Base-by-base conservation (phyloP, 2,888 invertebrate species). In the Pecten maximus region DNA sequence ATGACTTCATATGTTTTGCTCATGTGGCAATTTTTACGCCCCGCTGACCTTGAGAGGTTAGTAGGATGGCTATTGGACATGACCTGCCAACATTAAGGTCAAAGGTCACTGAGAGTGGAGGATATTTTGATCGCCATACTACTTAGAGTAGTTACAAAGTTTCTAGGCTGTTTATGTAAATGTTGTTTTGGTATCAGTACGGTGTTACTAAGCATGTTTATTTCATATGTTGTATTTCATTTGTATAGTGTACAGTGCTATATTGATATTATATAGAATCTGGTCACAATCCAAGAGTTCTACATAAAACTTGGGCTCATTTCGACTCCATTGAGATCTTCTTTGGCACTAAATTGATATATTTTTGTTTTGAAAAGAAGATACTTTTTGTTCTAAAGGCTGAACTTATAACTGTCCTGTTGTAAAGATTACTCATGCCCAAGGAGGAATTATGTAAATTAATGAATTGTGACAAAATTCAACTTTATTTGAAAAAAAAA, bases 1-100 rank as follows among this genome's bases (percentile, higher is more conserved):
- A 74, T 74, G 74, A 74, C 74, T 74, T 74, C 74, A 74, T 74
- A 74, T 74, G 74, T 74, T 74, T 74, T 74, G 74, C 74, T 74
- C 74, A 74, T 74, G 74, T 74, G 74, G 16, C 74, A 2, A 74
- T 28, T 54, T 54, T 74, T 74, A 74, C 74, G 12, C 35, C 16
- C 10, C 15, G 23, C 2, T 74, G 74, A 74, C 74, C 74, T 74
- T 35, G 6, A 74, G 35, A 74, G 74, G 74, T 74, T 1, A 23
- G 74, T 28, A 74, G 74, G 60, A 54, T 19, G 19, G 54, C 23
- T 23, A 54, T 54, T 54, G 19, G 54, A 54, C 54, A 23, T 28
- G 74, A 35, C 74, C 74, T 74, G 28, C 60, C 35, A 28, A 74
- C 35, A 2, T 74, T 10, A 74, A 74, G 74, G 74, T 74, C 74